Evolutionary conservation across 2,113 vertebrate genomes (phyloP).

Genomic region (Gnathonemus longibarbis): DNA sequence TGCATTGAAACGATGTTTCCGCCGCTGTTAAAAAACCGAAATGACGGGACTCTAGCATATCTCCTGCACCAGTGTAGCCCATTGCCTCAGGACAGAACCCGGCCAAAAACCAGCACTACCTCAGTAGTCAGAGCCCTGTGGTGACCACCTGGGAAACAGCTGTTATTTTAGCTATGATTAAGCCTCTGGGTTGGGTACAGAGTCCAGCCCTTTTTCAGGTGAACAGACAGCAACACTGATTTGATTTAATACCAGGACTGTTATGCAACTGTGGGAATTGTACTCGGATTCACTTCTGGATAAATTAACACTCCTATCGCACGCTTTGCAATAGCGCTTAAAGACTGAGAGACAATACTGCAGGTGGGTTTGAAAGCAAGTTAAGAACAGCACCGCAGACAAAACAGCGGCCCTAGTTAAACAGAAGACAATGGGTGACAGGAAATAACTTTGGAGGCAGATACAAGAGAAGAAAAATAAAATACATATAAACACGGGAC

Average conservation of each 20-base stretch:
- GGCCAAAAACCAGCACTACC: no score
- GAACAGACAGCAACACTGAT: neutral
- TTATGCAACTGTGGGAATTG: neutral
- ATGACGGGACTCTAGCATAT: neutral
- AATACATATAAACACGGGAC: neutral
- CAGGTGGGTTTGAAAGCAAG: neutral
- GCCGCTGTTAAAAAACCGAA: neutral
- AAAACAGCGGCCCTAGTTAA: neutral
- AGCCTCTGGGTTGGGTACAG: constrained; percentile 30
- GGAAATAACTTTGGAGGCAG: neutral
- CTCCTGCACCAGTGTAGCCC: neutral
- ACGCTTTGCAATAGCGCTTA: neutral
- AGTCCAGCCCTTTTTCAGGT: constrained; percentile 26
- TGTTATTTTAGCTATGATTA: constrained; percentile 42
- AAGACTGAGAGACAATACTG: neutral
- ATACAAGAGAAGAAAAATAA: neutral
- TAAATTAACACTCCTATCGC: neutral
- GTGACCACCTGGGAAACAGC: neutral
- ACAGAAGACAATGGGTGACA: neutral
- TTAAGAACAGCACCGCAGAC: neutral
- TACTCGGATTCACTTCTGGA: neutral
- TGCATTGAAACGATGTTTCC: neutral
- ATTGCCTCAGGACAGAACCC: neutral
- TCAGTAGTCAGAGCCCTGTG: neutral
- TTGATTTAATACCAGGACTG: neutral